Base-by-base conservation (phyloP, 2,797 vertebrate species). In the Smutsia gigantea region DNA sequence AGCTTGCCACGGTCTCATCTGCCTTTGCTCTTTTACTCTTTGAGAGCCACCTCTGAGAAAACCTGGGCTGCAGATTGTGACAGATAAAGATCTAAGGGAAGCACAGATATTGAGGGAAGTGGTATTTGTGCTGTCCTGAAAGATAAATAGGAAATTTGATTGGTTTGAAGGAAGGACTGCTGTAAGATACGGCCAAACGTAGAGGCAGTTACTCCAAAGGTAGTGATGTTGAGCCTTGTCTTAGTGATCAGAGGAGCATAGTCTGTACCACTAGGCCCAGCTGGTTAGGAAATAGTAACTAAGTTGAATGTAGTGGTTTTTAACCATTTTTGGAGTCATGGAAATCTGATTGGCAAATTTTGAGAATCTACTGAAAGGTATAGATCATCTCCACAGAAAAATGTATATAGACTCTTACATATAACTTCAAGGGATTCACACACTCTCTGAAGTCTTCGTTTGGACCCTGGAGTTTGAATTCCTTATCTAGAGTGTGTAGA, bases 261-360 rank as follows among this genome's bases (percentile, higher is more conserved):
- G 27, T 78, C 49, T 88, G 64, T 82, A 66, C 34, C n/a, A 13
- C 10, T 27, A 75, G 68, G 19, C 46, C 63, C 51, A 72, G 59
- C 84, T 78, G 51, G 37, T 92, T 63, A 92, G 81, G 69, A 74
- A 92, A 78, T 29, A 53, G 66, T 92, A 69, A 59, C 66, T 77
- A 71, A 93, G 2, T 75, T 49, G 79, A 78, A 15, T 29, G 53
- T 4, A 42, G 42, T 34, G 55, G 21, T 49, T 91, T 39, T 79
- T 84, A 53, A 72, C 23, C 53, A 66, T 85, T 69, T 83, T 75
- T 34, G 23, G 25, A 59, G 18, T 37, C 55, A 31, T 25, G 18
- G 49, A 46, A 46, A 46, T 46, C 11, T 46, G 46, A 46, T 46
- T 46, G 46, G 46, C 46, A 46, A 46, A 46, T 46, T 87, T 82